Conservation (phyloP, 2,113 vertebrate species). For the Tyrannus savana region DNA sequence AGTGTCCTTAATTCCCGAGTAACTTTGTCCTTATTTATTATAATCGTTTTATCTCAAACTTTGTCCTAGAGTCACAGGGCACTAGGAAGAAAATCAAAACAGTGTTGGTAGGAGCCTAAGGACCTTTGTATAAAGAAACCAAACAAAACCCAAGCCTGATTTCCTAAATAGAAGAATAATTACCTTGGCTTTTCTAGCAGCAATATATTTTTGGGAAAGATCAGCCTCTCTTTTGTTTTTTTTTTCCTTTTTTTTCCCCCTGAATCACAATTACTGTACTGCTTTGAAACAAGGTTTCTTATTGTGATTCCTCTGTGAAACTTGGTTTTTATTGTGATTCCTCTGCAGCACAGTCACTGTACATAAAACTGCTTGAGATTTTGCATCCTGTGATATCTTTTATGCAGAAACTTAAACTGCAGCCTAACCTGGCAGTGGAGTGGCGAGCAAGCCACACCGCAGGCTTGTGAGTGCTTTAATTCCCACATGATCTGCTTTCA, state of each 20-base stretch:
- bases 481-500: background rate
- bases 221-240: background rate
- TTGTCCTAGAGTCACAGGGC: constrained; percentile 29
- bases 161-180: constrained; percentile 38
- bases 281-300: background rate
- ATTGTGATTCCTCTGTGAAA: background rate
- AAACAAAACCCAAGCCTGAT: background rate
- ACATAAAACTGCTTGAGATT: constrained; percentile 14
- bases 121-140: background rate
- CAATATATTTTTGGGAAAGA: background rate
- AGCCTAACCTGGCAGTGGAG: background rate
- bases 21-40: background rate
- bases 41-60: background rate
- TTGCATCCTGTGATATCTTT: constrained; percentile 13
- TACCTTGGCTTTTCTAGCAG: constrained; percentile 17
- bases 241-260: background rate
- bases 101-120: background rate
- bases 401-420: background rate
- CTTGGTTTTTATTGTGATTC: background rate
- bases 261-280: background rate
- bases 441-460: background rate
- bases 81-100: background rate
- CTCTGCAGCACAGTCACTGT: background rate
- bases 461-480: background rate
- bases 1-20: background rate